phyloP scores from a whole-genome alignment of 1,140 invertebrate genomes.

The Lordiphosa collinella region DNA sequence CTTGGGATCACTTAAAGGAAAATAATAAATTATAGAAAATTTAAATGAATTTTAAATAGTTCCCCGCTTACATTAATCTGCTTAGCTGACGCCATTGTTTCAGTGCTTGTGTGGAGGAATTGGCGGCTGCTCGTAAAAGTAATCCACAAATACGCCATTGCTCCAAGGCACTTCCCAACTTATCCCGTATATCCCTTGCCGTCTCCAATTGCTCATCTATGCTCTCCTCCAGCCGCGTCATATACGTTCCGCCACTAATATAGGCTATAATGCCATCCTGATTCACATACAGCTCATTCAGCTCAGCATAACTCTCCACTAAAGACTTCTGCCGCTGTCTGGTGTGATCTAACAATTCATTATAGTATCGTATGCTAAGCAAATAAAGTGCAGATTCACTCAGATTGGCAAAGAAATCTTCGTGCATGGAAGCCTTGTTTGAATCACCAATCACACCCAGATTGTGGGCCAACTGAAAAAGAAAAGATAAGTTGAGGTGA shows the following conservation, averaged over 20 bases:
- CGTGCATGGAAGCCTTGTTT: conserved; percentile 76
- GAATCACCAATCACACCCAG: conserved; percentile 68
- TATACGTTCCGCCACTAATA: conserved; percentile 73
- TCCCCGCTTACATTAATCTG: conserved; percentile 42
- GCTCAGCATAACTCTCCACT: conserved; percentile 56
- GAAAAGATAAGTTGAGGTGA: too few relatives aligned
- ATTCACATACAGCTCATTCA: conserved; percentile 69
- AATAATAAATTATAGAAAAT: too few relatives aligned
- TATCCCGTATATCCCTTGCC: conserved; percentile 72
- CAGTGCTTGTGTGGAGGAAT: conserved; percentile 58
- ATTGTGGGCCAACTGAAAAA: conserved; percentile 59
- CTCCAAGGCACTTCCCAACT: conserved; percentile 68
- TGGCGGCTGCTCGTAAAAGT: conserved; percentile 57
- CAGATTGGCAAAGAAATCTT: conserved; percentile 78
- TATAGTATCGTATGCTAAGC: conserved; percentile 62
- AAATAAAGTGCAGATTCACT: conserved; percentile 70
- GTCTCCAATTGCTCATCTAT: conserved; percentile 70
- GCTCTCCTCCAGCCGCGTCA: conserved; percentile 68
- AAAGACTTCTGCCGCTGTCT: conserved; percentile 57
- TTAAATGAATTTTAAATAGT: too few relatives aligned
- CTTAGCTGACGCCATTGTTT: conserved; percentile 61
- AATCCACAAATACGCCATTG: conserved; percentile 77
- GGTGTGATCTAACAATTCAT: conserved; percentile 66
- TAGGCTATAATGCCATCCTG: conserved; percentile 77
- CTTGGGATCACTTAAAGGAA: conserved; percentile 52